Base-by-base conservation (phyloP, 1,140 invertebrate genomes). In the Drosophila kepulauana region DNA sequence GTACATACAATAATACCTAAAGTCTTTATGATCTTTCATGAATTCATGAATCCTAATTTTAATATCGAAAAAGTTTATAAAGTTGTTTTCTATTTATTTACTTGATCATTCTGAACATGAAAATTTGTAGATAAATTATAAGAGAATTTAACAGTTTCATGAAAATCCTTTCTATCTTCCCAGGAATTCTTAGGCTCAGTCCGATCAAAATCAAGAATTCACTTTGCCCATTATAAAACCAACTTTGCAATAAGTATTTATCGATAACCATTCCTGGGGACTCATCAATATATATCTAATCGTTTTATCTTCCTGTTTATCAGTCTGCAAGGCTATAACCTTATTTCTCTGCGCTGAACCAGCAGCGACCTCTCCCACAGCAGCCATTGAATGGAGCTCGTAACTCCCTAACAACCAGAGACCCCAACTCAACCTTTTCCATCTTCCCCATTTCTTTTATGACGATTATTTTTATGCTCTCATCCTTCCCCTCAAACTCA, bases 381-480 rank as follows among this genome's bases (percentile, higher is more conserved):
- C 20, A 41, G 11, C 35, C 48, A 38, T 43, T 41, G 10, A 15
- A 46, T 28, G 38, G 30, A 2, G 30, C 6, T 33, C 30, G 46
- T 16, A 43, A 41, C 59, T 30, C 48, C 66, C 61, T 20, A 49
- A 64, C 45, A 8, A 38, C 51, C 74, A 41, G 11, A 28, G 16
- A 6, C 8, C 48, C n/a, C n/a, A n/a, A 3, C 51, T 33, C 3
- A 13, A 5, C 25, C 51, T 20, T 7, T 15, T 35, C 4, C 52
- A 35, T 3, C 25, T 28, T 3, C 51, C 20, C 76, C 68, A 57
- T 52, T 63, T 46, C 80, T 88, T 81, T 87, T 82, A 88, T 79
- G 80, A 88, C 84, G 82, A 82, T 87, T 87, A 87, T 87, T 87
- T 88, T 82, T 88, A 88, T 87, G 79, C 64, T 46, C 61, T 75